phyloP scores from a whole-genome alignment of 2,797 vertebrate genomes.

The Scolopax rusticola region DNA sequence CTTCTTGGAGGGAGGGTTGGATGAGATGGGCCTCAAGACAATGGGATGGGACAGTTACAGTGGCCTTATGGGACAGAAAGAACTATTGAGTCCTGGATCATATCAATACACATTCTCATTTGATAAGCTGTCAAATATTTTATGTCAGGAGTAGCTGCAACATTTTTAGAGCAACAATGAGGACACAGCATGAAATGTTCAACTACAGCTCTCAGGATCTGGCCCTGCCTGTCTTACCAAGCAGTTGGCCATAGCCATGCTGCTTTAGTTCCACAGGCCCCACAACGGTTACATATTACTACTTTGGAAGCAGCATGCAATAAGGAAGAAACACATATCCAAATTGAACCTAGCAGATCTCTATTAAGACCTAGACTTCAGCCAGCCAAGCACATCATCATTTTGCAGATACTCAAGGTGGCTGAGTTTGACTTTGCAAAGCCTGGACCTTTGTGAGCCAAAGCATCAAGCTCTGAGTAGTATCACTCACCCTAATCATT shows the following conservation, averaged over 20 bases:
- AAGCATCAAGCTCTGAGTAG: background rate
- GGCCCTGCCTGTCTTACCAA: background rate
- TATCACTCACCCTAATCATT: background rate
- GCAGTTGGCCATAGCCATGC: background rate
- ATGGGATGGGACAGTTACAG: background rate
- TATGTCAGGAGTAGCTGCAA: background rate
- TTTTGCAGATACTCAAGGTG: background rate
- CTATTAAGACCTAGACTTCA: background rate
- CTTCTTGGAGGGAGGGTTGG: background rate
- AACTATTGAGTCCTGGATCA: background rate
- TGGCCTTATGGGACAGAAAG: background rate
- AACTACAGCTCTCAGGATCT: background rate
- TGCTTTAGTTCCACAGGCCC: background rate
- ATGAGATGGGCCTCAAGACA: background rate
- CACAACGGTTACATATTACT: background rate
- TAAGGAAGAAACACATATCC: background rate
- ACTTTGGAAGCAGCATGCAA: background rate
- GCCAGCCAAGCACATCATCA: background rate
- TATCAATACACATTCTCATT: fast-evolving
- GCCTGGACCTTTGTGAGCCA: background rate
- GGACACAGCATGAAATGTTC: background rate
- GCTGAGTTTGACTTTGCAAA: background rate
- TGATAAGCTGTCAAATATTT: background rate
- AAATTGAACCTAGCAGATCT: background rate
- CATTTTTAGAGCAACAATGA: background rate